Base-by-base conservation (phyloP, 2,888 invertebrate species). In the Diploptera punctata region DNA sequence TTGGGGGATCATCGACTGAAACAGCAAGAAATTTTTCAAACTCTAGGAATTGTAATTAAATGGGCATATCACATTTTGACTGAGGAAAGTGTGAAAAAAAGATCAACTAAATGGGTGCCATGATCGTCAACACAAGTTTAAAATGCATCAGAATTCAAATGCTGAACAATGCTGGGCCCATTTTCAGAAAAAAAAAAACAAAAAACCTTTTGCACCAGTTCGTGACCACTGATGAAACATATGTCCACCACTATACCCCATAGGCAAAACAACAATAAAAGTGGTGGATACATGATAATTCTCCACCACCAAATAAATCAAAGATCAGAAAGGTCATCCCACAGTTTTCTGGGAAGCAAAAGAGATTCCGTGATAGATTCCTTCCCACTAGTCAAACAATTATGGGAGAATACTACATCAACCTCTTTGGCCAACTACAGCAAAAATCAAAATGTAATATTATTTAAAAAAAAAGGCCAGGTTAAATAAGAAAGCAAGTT, bases 271-370 rank as follows among this genome's bases (percentile, higher is more conserved):
- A 60, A 18, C 31, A 60, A 13, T 31, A 4, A 16, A 21, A 31
- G 16, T 21, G 19, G 21, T 31, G 29, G 31, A 61, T 13, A 61
- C 29, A 61, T 16, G 16, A 31, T 26, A 18, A 26, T 31, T 61
- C 29, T 16, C 61, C 61, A 26, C 10, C 24, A 16, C 10, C 57
- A 57, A 57, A 57, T 10, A 57, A 57, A 21, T 10, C 21, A 57
- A 57, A 57, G 57, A 4, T 4, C 13, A 18, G 31, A 61, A 61
- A 61, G 33, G 29, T 61, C 9, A 7, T 31, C 31, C 7, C 29
- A 31, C 61, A 61, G 61, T 61, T 26, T 61, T 61, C 18, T 61
- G 29, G 61, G 33, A 61, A 31, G 61, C 33, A 7, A 31, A 61
- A 31, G 18, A 16, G 29, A 31, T 31, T 61, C 33, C 31, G 18